Evolutionary conservation across 2,797 vertebrate species (phyloP).

Genomic region (Sebastes taczanowskii): DNA sequence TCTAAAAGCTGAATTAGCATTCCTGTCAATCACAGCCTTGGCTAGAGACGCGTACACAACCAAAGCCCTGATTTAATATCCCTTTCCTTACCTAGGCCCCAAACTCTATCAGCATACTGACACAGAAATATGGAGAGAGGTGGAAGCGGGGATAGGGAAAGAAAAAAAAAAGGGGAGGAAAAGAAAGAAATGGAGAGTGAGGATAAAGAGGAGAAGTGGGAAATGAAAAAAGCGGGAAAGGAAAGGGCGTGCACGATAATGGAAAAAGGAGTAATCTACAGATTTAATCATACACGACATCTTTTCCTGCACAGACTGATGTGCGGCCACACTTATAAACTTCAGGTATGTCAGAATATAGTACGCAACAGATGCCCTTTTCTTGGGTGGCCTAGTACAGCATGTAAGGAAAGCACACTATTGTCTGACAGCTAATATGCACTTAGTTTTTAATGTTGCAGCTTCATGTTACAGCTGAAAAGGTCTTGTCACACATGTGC

Average conservation of each 20-base stretch:
- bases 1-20: slow-evolving; percentile 79
- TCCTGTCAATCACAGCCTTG: slow-evolving; percentile 73
- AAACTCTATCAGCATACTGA: slow-evolving; percentile 71
- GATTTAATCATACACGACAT: slow-evolving; percentile 63
- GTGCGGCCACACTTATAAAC: slow-evolving; percentile 34
- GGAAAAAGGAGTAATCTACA: slow-evolving; percentile 65
- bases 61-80: slow-evolving; percentile 69
- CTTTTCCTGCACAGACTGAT: slow-evolving; percentile 58
- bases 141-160: not conserved
- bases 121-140: slow-evolving; percentile 58
- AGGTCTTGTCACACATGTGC: not conserved
- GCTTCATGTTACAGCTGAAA: slow-evolving; percentile 23
- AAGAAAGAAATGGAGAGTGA: slow-evolving; percentile 44
- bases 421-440: slow-evolving; percentile 30
- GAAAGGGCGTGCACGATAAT: slow-evolving; percentile 62
- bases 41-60: slow-evolving; percentile 49
- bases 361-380: slow-evolving; percentile 18
- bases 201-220: slow-evolving; percentile 55
- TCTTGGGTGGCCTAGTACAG: slow-evolving; percentile 2
- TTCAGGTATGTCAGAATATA: slow-evolving; percentile 30
- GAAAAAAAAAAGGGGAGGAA: slow-evolving; percentile 3
- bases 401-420: not conserved
- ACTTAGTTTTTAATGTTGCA: slow-evolving; percentile 20
- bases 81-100: slow-evolving; percentile 70
- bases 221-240: slow-evolving; percentile 59